Conservation (phyloP, 2,797 vertebrate genomes). For the Phrynocephalus guinanensis region DNA sequence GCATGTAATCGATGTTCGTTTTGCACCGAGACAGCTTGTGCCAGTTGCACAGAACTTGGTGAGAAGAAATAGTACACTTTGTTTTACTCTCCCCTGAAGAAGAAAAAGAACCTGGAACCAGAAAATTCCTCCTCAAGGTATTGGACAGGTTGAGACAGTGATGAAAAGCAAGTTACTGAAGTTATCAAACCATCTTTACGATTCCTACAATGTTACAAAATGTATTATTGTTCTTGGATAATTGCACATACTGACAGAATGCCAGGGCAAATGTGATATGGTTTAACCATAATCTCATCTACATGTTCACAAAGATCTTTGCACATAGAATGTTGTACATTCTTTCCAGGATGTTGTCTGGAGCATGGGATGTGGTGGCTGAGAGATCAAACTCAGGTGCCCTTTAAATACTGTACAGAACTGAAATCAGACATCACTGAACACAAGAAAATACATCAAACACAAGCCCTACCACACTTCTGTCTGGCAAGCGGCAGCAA, state of each 20-base stretch:
- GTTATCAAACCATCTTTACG: too few species aligned
- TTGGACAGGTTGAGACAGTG: too few species aligned
- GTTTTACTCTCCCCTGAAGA: too few species aligned
- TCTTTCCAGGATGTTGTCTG: constrained; percentile 28
- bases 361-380: constrained; percentile 1
- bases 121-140: too few species aligned
- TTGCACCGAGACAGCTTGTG: too few species aligned
- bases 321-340: constrained; percentile 40
- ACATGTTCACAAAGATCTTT: constrained; percentile 37
- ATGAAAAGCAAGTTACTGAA: too few species aligned
- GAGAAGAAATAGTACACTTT: too few species aligned
- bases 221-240: constrained; percentile 22
- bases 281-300: constrained; percentile 33
- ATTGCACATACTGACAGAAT: constrained; percentile 42
- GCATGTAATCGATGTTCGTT: too few species aligned
- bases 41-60: too few species aligned
- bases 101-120: too few species aligned
- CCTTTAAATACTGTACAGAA: constrained; percentile 22
- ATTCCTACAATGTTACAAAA: constrained; percentile 16
- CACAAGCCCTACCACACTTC: neutral
- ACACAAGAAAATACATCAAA: constrained; percentile 58
- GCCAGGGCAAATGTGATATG: constrained; percentile 41
- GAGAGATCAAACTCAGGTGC: constrained; percentile 26
- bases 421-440: constrained; percentile 35
- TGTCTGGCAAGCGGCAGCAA: constrained; percentile 32